A percentile compares a stretch with the other conserved stretches of the same genome.
These are phyloP conservation scores for Lithophane leautieri DNA, from an alignment of 2,888 invertebrate species.

Conservation along the genomic window DNA sequence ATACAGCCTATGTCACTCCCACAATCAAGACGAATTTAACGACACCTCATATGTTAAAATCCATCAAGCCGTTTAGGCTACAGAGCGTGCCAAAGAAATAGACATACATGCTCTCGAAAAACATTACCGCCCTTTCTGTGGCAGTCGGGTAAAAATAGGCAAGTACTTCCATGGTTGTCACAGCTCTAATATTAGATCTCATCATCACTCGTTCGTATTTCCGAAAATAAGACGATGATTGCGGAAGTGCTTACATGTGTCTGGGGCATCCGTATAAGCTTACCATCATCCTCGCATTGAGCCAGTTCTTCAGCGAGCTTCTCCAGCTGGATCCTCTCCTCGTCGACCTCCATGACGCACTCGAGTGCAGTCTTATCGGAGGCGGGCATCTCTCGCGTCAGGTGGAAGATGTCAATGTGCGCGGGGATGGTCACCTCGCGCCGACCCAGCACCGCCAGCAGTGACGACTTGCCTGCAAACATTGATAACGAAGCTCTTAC, in stretches of 20 bases:
- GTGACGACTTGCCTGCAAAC: conserved; percentile 95
- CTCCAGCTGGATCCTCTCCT: conserved; percentile 97
- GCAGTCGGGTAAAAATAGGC: no score
- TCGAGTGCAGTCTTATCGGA: conserved; percentile 98
- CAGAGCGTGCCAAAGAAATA: neutral
- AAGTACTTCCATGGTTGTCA: neutral
- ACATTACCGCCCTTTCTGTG: neutral
- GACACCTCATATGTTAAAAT: neutral
- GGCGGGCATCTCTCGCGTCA: conserved; percentile 99
- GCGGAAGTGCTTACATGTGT: neutral
- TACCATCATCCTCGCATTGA: conserved; percentile 96
- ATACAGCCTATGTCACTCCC: no score
- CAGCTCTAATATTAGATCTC: neutral
- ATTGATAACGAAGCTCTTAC: neutral
- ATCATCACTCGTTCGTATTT: neutral
- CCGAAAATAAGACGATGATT: neutral
- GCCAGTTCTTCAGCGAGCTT: conserved; percentile 97
- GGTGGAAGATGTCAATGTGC: conserved; percentile 99
- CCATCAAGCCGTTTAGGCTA: neutral
- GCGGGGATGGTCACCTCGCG: conserved; percentile 99
- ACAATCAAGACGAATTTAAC: neutral
- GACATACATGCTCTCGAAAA: neutral
- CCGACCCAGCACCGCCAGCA: conserved; percentile 97
- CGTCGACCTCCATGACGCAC: conserved; percentile 99
- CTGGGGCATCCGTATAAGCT: conserved; percentile 23